Percentiles rank a stretch among this genome's conserved stretches.
These are phyloP conservation scores for Penaeus chinensis DNA, from an alignment of 1,140 invertebrate species.

Conservation along the genomic window DNA sequence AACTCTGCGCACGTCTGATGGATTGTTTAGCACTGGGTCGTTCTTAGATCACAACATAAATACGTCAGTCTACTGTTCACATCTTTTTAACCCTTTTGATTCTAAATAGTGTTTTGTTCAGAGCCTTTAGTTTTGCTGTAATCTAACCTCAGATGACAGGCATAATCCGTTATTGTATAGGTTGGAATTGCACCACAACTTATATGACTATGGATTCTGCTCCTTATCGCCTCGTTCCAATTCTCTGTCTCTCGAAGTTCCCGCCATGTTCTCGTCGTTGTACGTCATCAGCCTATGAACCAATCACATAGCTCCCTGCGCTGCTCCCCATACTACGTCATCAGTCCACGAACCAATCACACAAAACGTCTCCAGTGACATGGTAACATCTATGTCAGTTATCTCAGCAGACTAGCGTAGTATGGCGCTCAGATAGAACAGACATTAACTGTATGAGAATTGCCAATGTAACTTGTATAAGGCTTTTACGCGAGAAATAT, in stretches of 20 bases:
- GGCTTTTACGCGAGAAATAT: slow-evolving; percentile 61
- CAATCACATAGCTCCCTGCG: slow-evolving; percentile 47
- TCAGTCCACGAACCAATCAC: slow-evolving; percentile 48
- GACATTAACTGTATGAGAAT: slow-evolving; percentile 52
- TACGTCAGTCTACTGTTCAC: slow-evolving; percentile 31
- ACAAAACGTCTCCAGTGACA: background rate
- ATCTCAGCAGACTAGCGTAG: slow-evolving; percentile 16
- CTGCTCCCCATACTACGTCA: slow-evolving; percentile 47
- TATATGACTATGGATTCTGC: slow-evolving; percentile 52
- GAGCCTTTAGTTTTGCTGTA: slow-evolving; percentile 28
- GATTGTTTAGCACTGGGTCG: background rate
- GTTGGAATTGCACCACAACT: slow-evolving; percentile 60
- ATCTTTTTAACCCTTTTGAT: slow-evolving; percentile 40
- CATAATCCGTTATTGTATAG: slow-evolving; percentile 52
- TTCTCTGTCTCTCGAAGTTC: slow-evolving; percentile 45
- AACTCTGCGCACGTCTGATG: slow-evolving; percentile 31
- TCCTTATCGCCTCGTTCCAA: background rate
- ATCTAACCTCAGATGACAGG: slow-evolving; percentile 38
- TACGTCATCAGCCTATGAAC: slow-evolving; percentile 55
- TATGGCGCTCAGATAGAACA: slow-evolving; percentile 40
- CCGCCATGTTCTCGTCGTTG: slow-evolving; percentile 57
- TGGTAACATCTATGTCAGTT: slow-evolving; percentile 20
- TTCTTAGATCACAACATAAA: background rate
- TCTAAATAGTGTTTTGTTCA: slow-evolving; percentile 37
- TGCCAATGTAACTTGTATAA: slow-evolving; percentile 60